These are phyloP conservation scores for Drosophila mojavensis DNA, from an alignment of 1,140 invertebrate species.

Conservation along the genomic window DNA sequence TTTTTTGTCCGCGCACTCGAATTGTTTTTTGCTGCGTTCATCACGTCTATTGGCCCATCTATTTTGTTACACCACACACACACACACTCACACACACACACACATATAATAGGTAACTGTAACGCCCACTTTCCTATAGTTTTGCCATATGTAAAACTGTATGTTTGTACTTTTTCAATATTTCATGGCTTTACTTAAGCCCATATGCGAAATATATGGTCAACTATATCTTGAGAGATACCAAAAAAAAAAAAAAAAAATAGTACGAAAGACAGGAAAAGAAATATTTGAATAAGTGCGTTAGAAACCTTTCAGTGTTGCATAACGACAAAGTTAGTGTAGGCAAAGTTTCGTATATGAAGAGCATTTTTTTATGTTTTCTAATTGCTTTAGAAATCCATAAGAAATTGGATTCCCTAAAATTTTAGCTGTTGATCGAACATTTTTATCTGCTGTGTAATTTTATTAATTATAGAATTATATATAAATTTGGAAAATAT, in stretches of 20 bases:
- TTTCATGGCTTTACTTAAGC: constrained; percentile 62
- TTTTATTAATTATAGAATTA: too few relatives aligned
- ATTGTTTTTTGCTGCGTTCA: constrained; percentile 55
- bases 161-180: constrained; percentile 42
- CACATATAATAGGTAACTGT: constrained; percentile 7
- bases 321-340: neutral
- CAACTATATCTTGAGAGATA: neutral
- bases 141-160: constrained; percentile 35
- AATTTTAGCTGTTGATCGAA: too few relatives aligned
- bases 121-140: constrained; percentile 46
- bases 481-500: too few relatives aligned
- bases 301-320: neutral
- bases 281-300: too few relatives aligned
- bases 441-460: too few relatives aligned
- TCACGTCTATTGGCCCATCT: constrained; percentile 74
- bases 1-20: neutral
- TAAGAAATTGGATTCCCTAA: too few relatives aligned
- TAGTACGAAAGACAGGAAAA: neutral
- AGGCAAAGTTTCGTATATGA: too few relatives aligned
- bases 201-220: constrained; percentile 32
- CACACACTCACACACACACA: constrained; percentile 10
- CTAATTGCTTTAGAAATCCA: too few relatives aligned
- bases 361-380: too few relatives aligned
- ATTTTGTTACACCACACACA: constrained; percentile 37
- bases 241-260: neutral